Conservation (phyloP, 2,113 vertebrate species). For the Poeciliopsis prolifica region DNA sequence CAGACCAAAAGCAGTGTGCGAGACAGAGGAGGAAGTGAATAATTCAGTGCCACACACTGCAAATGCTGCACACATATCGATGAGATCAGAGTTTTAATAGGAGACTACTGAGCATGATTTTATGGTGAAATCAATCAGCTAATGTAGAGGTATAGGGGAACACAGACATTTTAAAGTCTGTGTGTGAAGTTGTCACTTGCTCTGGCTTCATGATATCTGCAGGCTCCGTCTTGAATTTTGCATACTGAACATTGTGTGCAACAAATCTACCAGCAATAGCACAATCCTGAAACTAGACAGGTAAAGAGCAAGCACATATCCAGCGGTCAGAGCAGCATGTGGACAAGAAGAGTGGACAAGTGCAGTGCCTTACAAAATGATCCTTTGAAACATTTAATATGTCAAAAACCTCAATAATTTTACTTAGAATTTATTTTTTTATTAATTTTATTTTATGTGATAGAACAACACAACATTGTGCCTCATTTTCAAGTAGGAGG, state of each 20-base stretch:
- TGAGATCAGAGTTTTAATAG: constrained; percentile 88
- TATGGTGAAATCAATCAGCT: constrained; percentile 88
- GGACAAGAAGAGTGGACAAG: not conserved
- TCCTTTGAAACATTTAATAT: not conserved
- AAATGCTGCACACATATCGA: constrained; percentile 82
- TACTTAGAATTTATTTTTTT: not conserved
- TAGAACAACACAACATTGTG: not conserved
- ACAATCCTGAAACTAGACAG: not conserved
- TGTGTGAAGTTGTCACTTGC: not conserved
- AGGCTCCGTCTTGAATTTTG: not conserved
- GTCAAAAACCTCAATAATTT: no score
- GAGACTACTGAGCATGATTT: constrained; percentile 84
- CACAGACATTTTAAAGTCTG: constrained; percentile 36
- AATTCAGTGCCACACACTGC: constrained; percentile 82
- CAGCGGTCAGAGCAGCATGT: not conserved
- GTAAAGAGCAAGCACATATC: not conserved
- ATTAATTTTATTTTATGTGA: not conserved
- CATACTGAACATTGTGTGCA: not conserved
- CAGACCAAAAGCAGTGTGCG: constrained; percentile 43
- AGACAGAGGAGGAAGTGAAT: constrained; percentile 79
- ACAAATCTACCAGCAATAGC: not conserved
- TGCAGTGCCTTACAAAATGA: not conserved
- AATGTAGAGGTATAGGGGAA: constrained; percentile 58
- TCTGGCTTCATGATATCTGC: not conserved
- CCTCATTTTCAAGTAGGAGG: not conserved